A percentile compares a stretch with the other conserved stretches of the same genome.
Conservation (phyloP, 2,888 invertebrate species). For the Drosophila borealis region DNA sequence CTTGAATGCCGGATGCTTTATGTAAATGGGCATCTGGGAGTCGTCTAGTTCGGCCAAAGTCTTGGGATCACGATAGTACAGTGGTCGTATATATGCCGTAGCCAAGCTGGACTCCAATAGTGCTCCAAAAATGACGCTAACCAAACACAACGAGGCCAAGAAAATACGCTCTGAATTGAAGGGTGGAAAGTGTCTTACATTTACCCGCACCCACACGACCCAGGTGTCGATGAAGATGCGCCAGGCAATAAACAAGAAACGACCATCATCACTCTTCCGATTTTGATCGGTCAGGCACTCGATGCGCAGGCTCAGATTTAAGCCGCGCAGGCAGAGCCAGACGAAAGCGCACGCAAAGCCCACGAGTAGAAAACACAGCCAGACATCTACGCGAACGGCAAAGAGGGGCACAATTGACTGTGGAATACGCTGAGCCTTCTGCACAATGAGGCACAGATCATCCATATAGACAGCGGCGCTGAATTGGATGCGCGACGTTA, state of each 20-base stretch:
- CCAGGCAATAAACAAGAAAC: constrained; percentile 42
- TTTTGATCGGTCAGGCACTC: constrained; percentile 18
- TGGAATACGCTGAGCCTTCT: constrained; percentile 84
- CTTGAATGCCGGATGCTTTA: constrained; percentile 83
- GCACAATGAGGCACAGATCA: constrained; percentile 84
- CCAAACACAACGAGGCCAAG: constrained; percentile 82
- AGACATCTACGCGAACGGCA: constrained; percentile 81
- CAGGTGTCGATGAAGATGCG: constrained; percentile 82
- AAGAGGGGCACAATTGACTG: constrained; percentile 84
- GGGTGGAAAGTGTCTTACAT: constrained; percentile 80
- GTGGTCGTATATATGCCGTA: constrained; percentile 83
- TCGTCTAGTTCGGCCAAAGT: constrained; percentile 83
- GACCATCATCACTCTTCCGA: too few species aligned
- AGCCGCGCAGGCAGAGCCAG: constrained; percentile 76
- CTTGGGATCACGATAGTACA: constrained; percentile 84
- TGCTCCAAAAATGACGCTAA: constrained; percentile 84
- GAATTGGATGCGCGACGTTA: constrained; percentile 82
- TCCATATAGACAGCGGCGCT: constrained; percentile 83
- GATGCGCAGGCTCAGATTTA: constrained; percentile 65
- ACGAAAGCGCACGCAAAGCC: constrained; percentile 71
- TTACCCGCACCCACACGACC: constrained; percentile 83
- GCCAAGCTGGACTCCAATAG: constrained; percentile 85
- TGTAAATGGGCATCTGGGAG: constrained; percentile 79
- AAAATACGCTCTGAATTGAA: constrained; percentile 83
- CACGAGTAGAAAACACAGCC: constrained; percentile 81